Evolutionary conservation across 2,113 vertebrate species (phyloP).

Genomic region (Phaetusa simplex): DNA sequence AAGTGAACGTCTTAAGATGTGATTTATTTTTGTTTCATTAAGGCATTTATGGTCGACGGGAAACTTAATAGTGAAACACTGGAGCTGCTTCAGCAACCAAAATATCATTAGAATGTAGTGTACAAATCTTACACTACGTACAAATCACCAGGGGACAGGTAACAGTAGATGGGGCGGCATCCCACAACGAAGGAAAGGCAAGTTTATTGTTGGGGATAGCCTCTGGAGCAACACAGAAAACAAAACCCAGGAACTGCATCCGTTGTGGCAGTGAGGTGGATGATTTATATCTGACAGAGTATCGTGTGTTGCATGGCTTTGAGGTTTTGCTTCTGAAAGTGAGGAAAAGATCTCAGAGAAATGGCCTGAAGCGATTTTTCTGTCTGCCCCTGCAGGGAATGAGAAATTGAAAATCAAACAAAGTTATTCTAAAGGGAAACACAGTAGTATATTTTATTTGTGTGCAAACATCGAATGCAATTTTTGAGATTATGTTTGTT

Average conservation of each 20-base stretch:
- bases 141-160: not conserved
- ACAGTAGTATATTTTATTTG: not conserved
- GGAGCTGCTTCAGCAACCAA: not conserved
- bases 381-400: not conserved
- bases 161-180: not conserved
- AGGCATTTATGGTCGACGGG: not conserved
- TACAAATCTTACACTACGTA: not conserved
- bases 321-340: not conserved
- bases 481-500: not conserved
- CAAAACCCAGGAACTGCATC: not conserved
- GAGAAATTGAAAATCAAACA: not conserved
- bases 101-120: not conserved
- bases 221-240: not conserved
- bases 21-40: not conserved
- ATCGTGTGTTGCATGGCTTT: not conserved
- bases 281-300: not conserved
- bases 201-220: not conserved
- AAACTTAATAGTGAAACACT: not conserved
- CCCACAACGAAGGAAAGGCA: not conserved
- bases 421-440: not conserved
- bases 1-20: not conserved
- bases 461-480: not conserved
- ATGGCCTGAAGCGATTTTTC: not conserved
- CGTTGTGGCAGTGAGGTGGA: not conserved
- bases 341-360: not conserved